Conservation (phyloP, 2,797 vertebrate genomes). For the Melanotaenia trifasciata region DNA sequence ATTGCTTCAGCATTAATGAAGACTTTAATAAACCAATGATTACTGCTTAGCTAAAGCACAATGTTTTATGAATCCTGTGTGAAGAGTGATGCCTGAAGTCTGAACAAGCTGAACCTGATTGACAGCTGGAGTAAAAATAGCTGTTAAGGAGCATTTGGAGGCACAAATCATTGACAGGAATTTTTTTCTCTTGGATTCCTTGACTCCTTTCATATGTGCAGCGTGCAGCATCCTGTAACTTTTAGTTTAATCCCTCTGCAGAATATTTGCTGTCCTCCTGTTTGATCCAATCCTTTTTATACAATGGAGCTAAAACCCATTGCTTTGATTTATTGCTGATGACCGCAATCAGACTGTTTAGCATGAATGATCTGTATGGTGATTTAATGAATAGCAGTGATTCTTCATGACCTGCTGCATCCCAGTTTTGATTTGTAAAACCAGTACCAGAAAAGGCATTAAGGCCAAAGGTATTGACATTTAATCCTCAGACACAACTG, state of each 20-base stretch:
- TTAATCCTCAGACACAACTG: constrained; percentile 78
- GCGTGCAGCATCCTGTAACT: constrained; percentile 23
- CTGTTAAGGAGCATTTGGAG: constrained; percentile 54
- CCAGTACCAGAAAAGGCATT: constrained; percentile 34
- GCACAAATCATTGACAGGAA: constrained; percentile 65
- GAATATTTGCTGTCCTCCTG: constrained; percentile 20
- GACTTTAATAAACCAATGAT: constrained; percentile 60
- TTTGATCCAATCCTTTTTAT: constrained; percentile 33
- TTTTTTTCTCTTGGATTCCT: constrained; percentile 49
- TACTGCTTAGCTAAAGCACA: constrained; percentile 53
- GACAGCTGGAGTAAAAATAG: constrained; percentile 66
- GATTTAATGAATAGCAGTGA: constrained; percentile 39
- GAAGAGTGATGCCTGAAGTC: constrained; percentile 52
- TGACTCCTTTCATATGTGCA: constrained; percentile 54
- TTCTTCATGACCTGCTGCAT: constrained; percentile 33
- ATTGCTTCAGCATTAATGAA: constrained; percentile 44
- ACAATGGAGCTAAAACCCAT: constrained; percentile 21
- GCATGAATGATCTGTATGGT: constrained; percentile 20
- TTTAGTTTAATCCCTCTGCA: constrained; percentile 23
- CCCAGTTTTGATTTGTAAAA: constrained; percentile 51
- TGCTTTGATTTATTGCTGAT: constrained; percentile 46
- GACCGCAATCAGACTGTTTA: constrained; percentile 40
- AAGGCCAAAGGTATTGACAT: constrained; percentile 73
- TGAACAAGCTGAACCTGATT: constrained; percentile 64
- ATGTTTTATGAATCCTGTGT: constrained; percentile 66